Base-by-base conservation (phyloP, 2,113 vertebrate genomes). In the Hippocampus barbouri region DNA sequence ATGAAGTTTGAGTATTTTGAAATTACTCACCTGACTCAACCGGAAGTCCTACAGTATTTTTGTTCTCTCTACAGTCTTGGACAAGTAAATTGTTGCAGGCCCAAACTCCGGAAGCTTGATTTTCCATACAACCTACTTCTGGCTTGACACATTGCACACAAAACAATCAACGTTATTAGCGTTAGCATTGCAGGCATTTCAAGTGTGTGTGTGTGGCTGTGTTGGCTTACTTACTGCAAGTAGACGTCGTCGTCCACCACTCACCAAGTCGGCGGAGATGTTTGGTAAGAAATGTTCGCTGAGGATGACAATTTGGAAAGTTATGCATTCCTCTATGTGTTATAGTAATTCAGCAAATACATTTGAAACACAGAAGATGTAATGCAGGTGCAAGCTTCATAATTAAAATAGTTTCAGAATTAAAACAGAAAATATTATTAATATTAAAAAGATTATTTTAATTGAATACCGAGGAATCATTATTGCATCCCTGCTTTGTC, bases 51-150 rank as follows among this genome's bases (percentile, higher is more conserved):
- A 80, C 69, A 82, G 91, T 90, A 80, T 87, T 90, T 90, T 92
- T 83, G 83, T 88, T 93, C 90, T 92, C 91, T 82, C 83, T 90
- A 89, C 76, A 87, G 80, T 90, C 90, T 88, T 88, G 89, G 91
- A 90, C 90, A 89, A 90, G 89, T 89, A 84, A 83, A 83, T 87
- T 89, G 86, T 86, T 89, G 89, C 86, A 91, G 83, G 86, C 84
- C 87, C 90, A 81, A 84, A 87, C 92, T 91, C 89, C 87, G 73
- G 86, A 72, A 74, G 92, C 89, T 82, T 94, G 92, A 93, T 89
- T 85, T 86, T 94, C 94, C 92, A 91, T 90, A 82, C 92, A 89
- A 89, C 93, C 92, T 85, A 86, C 78, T 82, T 90, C 93, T 88
- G 93, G 93, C 97, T 99, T 67, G 63, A 87, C 61, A 71, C 43